Percentiles rank a stretch among this genome's conserved stretches.
phyloP scores from a whole-genome alignment of 2,888 invertebrate species.

The Portevinia maculata region DNA sequence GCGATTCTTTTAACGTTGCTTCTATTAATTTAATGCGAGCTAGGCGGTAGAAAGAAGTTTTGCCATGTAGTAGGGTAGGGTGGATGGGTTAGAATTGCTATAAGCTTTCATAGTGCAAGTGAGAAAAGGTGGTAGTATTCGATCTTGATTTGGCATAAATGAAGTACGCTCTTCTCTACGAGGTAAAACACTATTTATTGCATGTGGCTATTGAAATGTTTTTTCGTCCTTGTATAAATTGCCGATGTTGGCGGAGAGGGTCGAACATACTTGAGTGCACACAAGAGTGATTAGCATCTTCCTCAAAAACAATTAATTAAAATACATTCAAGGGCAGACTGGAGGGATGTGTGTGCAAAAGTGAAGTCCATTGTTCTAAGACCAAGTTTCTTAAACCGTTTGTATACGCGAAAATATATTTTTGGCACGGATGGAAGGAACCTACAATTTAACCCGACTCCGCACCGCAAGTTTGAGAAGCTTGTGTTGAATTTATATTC shows the following conservation, averaged over 20 bases:
- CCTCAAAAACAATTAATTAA: conserved; percentile 49
- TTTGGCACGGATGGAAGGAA: too few relatives aligned
- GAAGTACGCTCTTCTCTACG: conserved; percentile 7
- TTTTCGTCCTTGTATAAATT: conserved; percentile 20
- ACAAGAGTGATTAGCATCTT: conserved; percentile 57
- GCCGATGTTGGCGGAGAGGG: conserved; percentile 9
- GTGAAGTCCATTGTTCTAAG: too few relatives aligned
- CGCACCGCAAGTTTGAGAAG: too few relatives aligned
- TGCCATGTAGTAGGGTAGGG: conserved; percentile 1
- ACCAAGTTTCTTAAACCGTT: too few relatives aligned
- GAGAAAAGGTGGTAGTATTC: conserved; percentile 17
- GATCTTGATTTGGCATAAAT: conserved; percentile 30
- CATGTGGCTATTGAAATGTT: conserved; percentile 58
- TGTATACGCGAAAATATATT: too few relatives aligned
- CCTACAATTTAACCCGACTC: too few relatives aligned
- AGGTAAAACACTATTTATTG: conserved; percentile 56
- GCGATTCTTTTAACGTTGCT: conserved; percentile 81
- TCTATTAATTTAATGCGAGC: conserved; percentile 80
- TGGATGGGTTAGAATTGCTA: conserved; percentile 30
- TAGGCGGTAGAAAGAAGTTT: conserved; percentile 1
- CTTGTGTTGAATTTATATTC: too few relatives aligned
- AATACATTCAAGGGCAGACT: conserved; percentile 23
- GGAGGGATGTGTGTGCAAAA: neutral
- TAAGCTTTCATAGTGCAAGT: conserved; percentile 46
- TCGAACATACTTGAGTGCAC: conserved; percentile 57